Evolutionary conservation across 2,888 invertebrate species (phyloP).

Genomic region (Heteropelma amictum): DNA sequence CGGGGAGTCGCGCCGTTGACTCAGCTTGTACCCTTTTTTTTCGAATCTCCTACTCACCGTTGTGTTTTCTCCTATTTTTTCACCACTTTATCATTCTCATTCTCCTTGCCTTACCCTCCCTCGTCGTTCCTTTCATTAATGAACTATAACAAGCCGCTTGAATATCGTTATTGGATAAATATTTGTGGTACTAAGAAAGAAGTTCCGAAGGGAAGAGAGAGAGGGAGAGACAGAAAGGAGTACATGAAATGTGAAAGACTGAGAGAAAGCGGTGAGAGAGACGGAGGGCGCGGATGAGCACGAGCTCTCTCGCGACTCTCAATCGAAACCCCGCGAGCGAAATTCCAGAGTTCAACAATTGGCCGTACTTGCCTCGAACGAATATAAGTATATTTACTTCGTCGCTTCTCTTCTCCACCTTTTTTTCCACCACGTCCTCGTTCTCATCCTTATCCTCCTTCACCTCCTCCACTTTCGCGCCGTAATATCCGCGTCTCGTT

Average conservation of each 20-base stretch:
- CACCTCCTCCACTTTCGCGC: slow-evolving; percentile 80
- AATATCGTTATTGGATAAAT: slow-evolving; percentile 56
- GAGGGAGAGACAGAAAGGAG: neutral
- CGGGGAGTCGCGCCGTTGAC: slow-evolving; percentile 21
- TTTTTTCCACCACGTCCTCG: slow-evolving; percentile 74
- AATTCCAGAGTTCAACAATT: slow-evolving; percentile 59
- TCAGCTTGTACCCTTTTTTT: slow-evolving; percentile 26
- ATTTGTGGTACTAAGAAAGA: slow-evolving; percentile 50
- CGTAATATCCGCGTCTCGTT: slow-evolving; percentile 30
- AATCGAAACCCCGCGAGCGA: slow-evolving; percentile 55
- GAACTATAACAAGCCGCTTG: slow-evolving; percentile 46
- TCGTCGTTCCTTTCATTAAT: slow-evolving; percentile 52
- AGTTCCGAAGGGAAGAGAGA: neutral
- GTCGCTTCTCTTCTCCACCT: slow-evolving; percentile 77
- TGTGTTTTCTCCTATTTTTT: slow-evolving; percentile 2
- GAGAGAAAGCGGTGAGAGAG: no score
- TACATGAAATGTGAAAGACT: no score
- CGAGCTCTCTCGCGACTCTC: slow-evolving; percentile 56
- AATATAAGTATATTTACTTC: slow-evolving; percentile 6
- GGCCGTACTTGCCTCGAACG: slow-evolving; percentile 47
- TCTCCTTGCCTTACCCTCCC: neutral
- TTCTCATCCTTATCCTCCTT: slow-evolving; percentile 78
- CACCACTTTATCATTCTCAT: slow-evolving; percentile 3
- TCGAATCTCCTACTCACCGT: neutral
- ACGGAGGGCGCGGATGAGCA: slow-evolving; percentile 2